Evolutionary conservation across 2,888 invertebrate species (phyloP).

Genomic region (Plusia festucae): DNA sequence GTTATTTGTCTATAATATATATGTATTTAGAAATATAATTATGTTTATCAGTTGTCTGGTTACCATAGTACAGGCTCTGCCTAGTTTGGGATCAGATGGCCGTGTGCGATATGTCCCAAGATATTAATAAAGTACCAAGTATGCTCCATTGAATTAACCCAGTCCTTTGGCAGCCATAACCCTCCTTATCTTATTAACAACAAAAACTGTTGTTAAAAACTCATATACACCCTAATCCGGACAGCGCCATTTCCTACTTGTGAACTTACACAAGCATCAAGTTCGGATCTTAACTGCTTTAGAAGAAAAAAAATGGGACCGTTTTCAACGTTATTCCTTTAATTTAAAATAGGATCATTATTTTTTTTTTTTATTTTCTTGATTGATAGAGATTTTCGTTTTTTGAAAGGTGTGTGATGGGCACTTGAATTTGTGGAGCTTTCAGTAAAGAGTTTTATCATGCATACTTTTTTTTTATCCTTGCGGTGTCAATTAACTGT

Average conservation of each 20-base stretch:
- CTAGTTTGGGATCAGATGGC: too few relatives aligned
- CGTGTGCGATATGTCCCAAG: too few relatives aligned
- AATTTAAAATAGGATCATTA: slow-evolving; percentile 46
- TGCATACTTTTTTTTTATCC: background rate
- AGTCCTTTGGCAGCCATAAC: too few relatives aligned
- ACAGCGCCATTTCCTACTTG: slow-evolving; percentile 39
- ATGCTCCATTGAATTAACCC: too few relatives aligned
- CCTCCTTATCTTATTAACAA: background rate
- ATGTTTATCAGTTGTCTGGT: too few relatives aligned
- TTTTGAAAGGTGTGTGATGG: slow-evolving; percentile 15
- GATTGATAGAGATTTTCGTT: slow-evolving; percentile 23
- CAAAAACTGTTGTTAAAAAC: background rate
- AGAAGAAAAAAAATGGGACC: slow-evolving; percentile 22
- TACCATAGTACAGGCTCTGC: too few relatives aligned
- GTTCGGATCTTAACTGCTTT: slow-evolving; percentile 41
- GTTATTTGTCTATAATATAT: too few relatives aligned
- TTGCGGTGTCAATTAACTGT: too few relatives aligned
- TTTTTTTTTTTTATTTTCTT: slow-evolving; percentile 42
- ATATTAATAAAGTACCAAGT: too few relatives aligned
- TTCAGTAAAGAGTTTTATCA: slow-evolving; percentile 14
- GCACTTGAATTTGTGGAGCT: slow-evolving; percentile 19
- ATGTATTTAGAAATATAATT: too few relatives aligned
- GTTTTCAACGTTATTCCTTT: slow-evolving; percentile 35
- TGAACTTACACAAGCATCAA: slow-evolving; percentile 51
- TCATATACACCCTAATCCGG: slow-evolving; percentile 15